Base-by-base conservation (phyloP, 37 sponge, comb jelly and placozoan species). In the Amphimedon queenslandica region DNA sequence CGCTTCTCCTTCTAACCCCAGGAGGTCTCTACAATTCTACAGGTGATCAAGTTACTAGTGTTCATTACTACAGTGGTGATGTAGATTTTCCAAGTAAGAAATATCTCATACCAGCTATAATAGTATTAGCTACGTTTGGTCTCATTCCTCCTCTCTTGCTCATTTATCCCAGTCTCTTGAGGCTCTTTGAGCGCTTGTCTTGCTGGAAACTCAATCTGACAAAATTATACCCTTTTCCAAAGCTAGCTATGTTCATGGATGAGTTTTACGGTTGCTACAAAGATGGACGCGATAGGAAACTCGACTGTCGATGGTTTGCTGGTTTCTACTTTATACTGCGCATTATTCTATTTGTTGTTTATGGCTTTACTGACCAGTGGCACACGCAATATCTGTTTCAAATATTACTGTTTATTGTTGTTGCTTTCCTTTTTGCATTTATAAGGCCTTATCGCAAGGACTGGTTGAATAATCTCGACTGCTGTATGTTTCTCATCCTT, bases 391-490 rank as follows among this genome's bases (percentile, higher is more conserved):
- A 34, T 30, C 4, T 13, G 5, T 28, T 21, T 5, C 38, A 66
- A 16, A 66, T 30, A 38, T 28, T 66, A 10, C 4, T 34, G 10
- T 34, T 37, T 13, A 6, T 66, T 34, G 10, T 66, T 28, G 20
- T 4, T 37, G 40, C 40, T 38, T 34, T 37, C 16, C 5, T 37
- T 10, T 37, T 66, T 34, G 36, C 67, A 31, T 34, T 30, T 66
- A 27, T 66, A 16, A 34, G 40, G 5, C 67, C 67, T 13, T 66
- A 66, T 28, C 20, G 28, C 4, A 4, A 28, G 31, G 40, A 66
- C 5, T 66, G 63, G 37, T 42, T 67, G 71, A 90, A 90, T 42
- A 55, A 67, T 1, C 37, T 85, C 0, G 91, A 90, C 58, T 31
- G 71, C 1, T 3, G 35, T 23, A 76, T 89, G 31, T 83, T 83